Evolutionary conservation across 2,113 vertebrate species (phyloP).

Genomic region (Lagopus leucura): DNA sequence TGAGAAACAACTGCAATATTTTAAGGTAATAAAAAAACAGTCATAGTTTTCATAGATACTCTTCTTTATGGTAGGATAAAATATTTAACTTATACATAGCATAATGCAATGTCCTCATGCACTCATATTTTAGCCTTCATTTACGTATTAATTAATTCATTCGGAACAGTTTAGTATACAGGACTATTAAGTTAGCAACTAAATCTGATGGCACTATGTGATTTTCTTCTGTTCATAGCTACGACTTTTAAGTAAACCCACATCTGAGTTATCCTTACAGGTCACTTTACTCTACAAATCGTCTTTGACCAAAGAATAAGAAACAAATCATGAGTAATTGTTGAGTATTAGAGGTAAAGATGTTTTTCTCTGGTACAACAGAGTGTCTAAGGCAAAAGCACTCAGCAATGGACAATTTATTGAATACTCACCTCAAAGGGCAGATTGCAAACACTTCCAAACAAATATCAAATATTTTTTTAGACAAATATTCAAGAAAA

Average conservation of each 20-base stretch:
- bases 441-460: background rate
- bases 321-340: background rate
- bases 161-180: background rate
- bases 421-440: background rate
- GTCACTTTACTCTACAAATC: conserved; percentile 17
- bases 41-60: conserved; percentile 64
- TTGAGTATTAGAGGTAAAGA: background rate
- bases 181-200: background rate
- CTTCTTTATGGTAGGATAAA: conserved; percentile 70
- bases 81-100: conserved; percentile 66
- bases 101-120: conserved; percentile 42
- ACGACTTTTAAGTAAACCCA: conserved; percentile 7
- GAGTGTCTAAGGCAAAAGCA: background rate
- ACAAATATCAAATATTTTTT: background rate
- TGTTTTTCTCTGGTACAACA: background rate
- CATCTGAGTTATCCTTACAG: background rate
- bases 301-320: conserved; percentile 24
- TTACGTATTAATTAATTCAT: conserved; percentile 34
- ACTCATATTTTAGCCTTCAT: conserved; percentile 54
- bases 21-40: conserved; percentile 89
- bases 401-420: background rate
- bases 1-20: conserved; percentile 90
- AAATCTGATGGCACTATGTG: background rate
- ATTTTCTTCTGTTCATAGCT: conserved; percentile 17
- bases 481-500: background rate